Evolutionary conservation across 53 echinoderm and acorn worm genomes (phyloP).

Genomic region (Holothuria scabra): DNA sequence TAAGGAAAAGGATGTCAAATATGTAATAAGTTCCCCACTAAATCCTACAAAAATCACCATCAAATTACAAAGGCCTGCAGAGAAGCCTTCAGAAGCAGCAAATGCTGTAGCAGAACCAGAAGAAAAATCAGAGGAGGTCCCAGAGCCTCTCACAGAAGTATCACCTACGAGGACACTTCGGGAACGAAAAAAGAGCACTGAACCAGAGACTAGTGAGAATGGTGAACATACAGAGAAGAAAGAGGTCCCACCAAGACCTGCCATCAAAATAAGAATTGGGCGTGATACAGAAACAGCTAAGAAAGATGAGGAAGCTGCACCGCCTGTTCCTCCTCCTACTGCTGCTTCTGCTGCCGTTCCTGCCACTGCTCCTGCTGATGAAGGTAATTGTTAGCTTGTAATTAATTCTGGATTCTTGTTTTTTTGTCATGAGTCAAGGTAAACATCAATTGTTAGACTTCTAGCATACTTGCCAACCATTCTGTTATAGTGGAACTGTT

Average conservation of each 20-base stretch:
- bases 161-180: background rate
- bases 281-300: constrained; percentile 11
- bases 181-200: background rate
- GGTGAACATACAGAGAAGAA: background rate
- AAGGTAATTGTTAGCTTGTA: background rate
- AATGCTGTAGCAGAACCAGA: too few species aligned
- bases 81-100: constrained; percentile 1
- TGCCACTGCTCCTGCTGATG: constrained; percentile 64
- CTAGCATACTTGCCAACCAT: too few species aligned
- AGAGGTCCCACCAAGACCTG: constrained; percentile 7
- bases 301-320: background rate
- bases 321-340: constrained; percentile 10
- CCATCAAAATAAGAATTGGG: constrained; percentile 35
- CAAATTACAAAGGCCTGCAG: constrained; percentile 52
- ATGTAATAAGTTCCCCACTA: constrained; percentile 51
- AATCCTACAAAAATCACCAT: constrained; percentile 70
- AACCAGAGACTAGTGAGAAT: background rate
- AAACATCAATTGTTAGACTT: too few species aligned
- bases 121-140: too few species aligned
- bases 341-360: constrained; percentile 58
- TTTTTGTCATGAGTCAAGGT: too few species aligned
- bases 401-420: too few species aligned
- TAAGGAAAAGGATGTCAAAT: constrained; percentile 52
- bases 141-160: too few species aligned
- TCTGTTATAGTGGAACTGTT: too few species aligned